Conservation (phyloP, 1,140 invertebrate genomes). For the Kradibia gibbosae region DNA sequence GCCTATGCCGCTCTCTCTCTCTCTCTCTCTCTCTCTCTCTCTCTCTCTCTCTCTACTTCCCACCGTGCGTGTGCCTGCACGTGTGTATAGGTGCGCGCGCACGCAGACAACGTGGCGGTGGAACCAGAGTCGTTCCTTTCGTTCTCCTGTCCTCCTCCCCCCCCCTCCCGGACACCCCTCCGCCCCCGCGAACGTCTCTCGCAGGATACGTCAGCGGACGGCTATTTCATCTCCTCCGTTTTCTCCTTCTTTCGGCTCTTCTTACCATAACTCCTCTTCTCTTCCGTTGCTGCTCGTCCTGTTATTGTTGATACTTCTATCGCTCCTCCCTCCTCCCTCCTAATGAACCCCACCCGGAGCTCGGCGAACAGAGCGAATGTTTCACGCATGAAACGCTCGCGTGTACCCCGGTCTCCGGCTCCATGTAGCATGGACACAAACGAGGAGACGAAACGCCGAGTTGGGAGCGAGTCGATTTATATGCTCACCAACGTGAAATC, state of each 20-base stretch:
- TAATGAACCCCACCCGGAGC: neutral
- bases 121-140: conserved; percentile 17
- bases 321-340: neutral
- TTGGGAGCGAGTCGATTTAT: neutral
- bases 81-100: neutral
- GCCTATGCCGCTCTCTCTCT: too few species aligned
- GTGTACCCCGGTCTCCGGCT: neutral
- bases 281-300: neutral
- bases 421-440: neutral
- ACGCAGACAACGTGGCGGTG: conserved; percentile 32
- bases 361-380: conserved; percentile 15
- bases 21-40: too few species aligned
- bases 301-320: neutral
- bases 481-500: neutral
- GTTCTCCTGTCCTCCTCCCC: neutral
- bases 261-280: too few species aligned
- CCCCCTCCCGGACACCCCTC: neutral
- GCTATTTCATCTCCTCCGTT: neutral
- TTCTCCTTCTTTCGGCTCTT: neutral
- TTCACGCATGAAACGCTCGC: conserved; percentile 36
- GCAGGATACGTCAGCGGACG: conserved; percentile 20
- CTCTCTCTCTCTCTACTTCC: neutral
- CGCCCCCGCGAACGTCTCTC: neutral
- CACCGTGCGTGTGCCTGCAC: neutral
- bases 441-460: too few species aligned